A percentile compares a stretch with the other conserved stretches of the same genome.
These are phyloP conservation scores for Crotalus helleri DNA, from an alignment of 2,113 vertebrate species.

Conservation along the genomic window DNA sequence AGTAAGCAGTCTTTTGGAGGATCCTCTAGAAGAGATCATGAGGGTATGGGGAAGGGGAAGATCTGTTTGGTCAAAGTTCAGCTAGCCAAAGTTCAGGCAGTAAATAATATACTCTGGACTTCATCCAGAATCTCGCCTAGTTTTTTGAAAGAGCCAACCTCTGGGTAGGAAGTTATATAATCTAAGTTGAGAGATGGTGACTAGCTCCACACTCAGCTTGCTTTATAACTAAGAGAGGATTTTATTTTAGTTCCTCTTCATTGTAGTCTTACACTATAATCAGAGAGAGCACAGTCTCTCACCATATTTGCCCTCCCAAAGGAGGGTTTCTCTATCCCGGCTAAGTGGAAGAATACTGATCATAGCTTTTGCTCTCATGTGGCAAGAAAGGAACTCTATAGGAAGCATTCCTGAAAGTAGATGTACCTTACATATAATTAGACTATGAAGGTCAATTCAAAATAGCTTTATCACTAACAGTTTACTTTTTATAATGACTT, in stretches of 20 bases:
- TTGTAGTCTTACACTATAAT: background rate
- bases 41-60: background rate
- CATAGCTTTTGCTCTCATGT: background rate
- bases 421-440: conserved; percentile 12
- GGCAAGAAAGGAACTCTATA: background rate
- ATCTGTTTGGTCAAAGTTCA: background rate
- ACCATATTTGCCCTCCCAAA: background rate
- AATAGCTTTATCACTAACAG: conserved; percentile 43
- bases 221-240: background rate
- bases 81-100: background rate
- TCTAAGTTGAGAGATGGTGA: background rate
- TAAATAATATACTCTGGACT: background rate
- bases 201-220: background rate
- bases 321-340: background rate
- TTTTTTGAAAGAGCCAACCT: background rate
- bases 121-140: background rate
- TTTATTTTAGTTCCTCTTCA: background rate
- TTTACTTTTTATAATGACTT: conserved; percentile 41
- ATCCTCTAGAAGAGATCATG: background rate
- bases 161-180: background rate
- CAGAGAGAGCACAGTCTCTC: background rate
- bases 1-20: background rate
- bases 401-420: background rate
- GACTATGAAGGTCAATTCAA: conserved; percentile 38
- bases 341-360: background rate